phyloP scores from a whole-genome alignment of 2,797 vertebrate species.

The Lepilemur septentrionalis region DNA sequence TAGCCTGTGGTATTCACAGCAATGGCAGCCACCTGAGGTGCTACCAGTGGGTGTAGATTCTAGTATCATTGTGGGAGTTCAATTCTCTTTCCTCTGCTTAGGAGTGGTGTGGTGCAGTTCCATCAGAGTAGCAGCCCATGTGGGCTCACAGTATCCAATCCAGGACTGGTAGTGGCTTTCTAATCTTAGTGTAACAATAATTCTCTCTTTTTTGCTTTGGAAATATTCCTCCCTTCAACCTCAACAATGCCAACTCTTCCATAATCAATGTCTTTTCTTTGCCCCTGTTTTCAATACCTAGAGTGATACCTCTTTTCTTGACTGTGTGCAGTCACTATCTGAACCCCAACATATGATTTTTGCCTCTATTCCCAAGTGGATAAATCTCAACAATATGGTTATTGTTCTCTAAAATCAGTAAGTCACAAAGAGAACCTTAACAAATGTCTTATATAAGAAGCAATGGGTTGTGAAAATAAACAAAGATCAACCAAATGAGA shows the following conservation, averaged over 20 bases:
- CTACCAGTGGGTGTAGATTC: neutral
- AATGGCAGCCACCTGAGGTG: neutral
- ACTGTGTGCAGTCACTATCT: neutral
- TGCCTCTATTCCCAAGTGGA: neutral
- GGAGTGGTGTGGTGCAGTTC: neutral
- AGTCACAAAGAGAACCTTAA: neutral
- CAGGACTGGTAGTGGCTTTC: neutral
- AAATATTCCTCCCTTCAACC: neutral
- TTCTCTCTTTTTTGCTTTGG: neutral
- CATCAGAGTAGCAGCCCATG: neutral
- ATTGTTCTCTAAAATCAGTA: neutral
- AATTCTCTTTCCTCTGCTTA: neutral
- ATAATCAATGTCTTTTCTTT: neutral
- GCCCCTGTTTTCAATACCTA: neutral
- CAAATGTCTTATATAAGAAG: neutral
- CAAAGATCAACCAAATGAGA: neutral
- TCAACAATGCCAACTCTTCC: neutral
- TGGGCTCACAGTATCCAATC: neutral
- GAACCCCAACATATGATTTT: neutral
- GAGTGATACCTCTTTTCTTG: neutral
- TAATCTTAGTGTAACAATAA: neutral
- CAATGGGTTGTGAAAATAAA: neutral
- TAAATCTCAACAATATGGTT: neutral
- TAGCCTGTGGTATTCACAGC: neutral
- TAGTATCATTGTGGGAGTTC: neutral